Evolutionary conservation across 1,140 invertebrate genomes (phyloP), one percentile per base, ranked within the genome.

Genomic region (Acromyrmex heyeri): DNA sequence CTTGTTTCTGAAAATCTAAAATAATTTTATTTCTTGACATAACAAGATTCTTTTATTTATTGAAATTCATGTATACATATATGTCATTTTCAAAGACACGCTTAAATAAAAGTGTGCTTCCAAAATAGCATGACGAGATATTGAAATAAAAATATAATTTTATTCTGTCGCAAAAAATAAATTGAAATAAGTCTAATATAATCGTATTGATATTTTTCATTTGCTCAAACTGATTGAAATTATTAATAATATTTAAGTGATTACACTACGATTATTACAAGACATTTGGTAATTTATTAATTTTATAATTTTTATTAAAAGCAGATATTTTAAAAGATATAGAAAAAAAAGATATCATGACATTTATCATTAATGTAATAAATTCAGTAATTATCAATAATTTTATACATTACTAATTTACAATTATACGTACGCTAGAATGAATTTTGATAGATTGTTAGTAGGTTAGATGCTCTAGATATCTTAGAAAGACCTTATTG

Each of bases 311-410:
- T 38, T 38, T 38, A 7, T 38, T 7, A 38, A 38, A 38, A 73
- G n/a, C 24, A 57, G 18, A 16, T 44, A 50, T 50, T 24, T 8
- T 44, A 44, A 21, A 38, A 38, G 34, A 34, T 1, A 38, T 21
- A 24, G n/a, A 7, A 34, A 57, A 34, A 57, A 21, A 21, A 8
- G 38, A 59, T 30, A 30, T 72, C 0, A 18, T 10, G 12, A 57
- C 0, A 59, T 44, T 59, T 38, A 18, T 61, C 2, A 14, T 16
- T 44, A 10, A 24, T 16, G 3, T 0, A 38, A 1, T 21, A 18
- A 72, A n/a, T n/a, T 5, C 27, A 30, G 14, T 24, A 48, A 69
- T 48, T 48, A 70, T 70, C 16, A 72, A 27, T 27, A 72, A 73
- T 55, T 73, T 73, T 73, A n/a, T 2, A 53, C 48, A 73, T 2